Evolutionary conservation across 2,113 vertebrate genomes (phyloP), one percentile per base, ranked within the genome.

Genomic region (Pomatorhinus ruficollis): DNA sequence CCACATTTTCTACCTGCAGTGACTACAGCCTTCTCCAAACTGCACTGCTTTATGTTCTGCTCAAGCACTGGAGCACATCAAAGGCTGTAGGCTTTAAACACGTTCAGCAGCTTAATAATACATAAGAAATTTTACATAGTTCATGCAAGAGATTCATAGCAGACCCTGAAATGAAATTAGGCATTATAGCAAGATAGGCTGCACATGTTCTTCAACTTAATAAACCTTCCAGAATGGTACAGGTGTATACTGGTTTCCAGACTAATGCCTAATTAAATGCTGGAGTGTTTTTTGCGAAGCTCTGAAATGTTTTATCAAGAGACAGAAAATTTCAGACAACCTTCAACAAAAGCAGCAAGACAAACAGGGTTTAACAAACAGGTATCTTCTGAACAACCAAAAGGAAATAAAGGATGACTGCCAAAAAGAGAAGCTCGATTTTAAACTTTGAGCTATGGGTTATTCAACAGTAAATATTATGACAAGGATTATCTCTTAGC

Each of bases 221-320:
- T 40, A 44, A 27, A 45, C 82, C 33, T 35, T 45, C 42, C 63
- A 90, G 79, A 65, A 79, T 27, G 49, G 12, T 54, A 23, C 31
- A 79, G 54, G 63, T 69, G 28, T 17, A 56, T 23, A 14, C 50
- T 33, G 31, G 80, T 92, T 97, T 97, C 90, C 81, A 96, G 89
- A 96, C 81, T 74, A 97, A 96, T 56, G 95, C 61, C 91, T 95
- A 72, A 93, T 97, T 85, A 85, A 90, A 94, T 76, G 88, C 12
- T 81, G 72, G 79, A 97, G 89, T 94, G 96, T 85, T 96, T 95
- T 94, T 95, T 95, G 82, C 88, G 93, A 93, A 97, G 92, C 93
- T 87, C 93, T 97, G 96, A 97, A 96, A 96, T 68, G 80, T 70
- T 93, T 92, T 94, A 96, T 81, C 89, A 94, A 96, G 95, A 97